Percentiles rank a stretch among this genome's conserved stretches.
Conservation (phyloP, 2,888 invertebrate genomes). For the Aromia moschata region DNA sequence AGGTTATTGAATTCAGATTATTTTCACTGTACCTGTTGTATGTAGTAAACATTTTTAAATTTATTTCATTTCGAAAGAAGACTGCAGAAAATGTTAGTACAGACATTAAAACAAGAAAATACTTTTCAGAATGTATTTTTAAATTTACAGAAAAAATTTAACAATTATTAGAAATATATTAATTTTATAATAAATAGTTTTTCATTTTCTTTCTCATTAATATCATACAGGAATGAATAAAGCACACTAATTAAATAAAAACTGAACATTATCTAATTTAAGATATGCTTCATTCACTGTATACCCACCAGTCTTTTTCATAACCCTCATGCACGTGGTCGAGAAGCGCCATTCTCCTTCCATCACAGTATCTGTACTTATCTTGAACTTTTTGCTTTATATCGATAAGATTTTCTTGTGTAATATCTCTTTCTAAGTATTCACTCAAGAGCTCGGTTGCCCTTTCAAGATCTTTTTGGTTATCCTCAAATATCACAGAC, state of each 20-base stretch:
- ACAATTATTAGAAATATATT: constrained; percentile 30
- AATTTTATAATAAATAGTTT: constrained; percentile 36
- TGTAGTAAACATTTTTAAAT: too few relatives aligned
- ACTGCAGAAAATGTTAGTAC: too few relatives aligned
- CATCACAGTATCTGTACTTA: constrained; percentile 98
- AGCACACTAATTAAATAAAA: constrained; percentile 28
- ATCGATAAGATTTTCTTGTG: constrained; percentile 94
- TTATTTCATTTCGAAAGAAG: too few relatives aligned
- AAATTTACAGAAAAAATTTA: constrained; percentile 15
- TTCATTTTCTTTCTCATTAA: constrained; percentile 31
- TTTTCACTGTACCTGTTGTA: too few relatives aligned
- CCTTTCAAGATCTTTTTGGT: constrained; percentile 97
- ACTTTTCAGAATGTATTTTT: constrained; percentile 14
- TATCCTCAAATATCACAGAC: constrained; percentile 98
- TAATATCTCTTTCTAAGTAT: constrained; percentile 97
- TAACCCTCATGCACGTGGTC: constrained; percentile 99
- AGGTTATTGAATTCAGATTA: too few relatives aligned
- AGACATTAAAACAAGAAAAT: not conserved
- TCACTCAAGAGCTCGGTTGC: constrained; percentile 99
- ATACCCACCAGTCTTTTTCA: constrained; percentile 98
- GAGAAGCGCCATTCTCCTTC: constrained; percentile 91
- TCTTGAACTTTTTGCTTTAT: constrained; percentile 99
- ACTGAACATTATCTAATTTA: constrained; percentile 15
- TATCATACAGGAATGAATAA: constrained; percentile 33
- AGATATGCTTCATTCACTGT: constrained; percentile 76